Base-by-base conservation (phyloP, 2,113 vertebrate species). In the Pan paniscus region DNA sequence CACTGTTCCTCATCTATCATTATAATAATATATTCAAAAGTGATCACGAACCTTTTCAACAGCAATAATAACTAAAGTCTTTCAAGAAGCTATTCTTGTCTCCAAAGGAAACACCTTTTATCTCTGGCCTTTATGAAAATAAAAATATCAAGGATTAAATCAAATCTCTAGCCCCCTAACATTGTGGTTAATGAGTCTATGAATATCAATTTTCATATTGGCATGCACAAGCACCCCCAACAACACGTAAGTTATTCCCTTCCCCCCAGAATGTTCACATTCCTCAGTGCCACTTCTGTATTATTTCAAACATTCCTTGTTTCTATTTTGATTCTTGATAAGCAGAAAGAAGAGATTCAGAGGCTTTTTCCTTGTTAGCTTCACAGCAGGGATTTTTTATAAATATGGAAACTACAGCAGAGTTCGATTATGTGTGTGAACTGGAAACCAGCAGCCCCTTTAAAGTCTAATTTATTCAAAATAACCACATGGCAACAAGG, bases 391-490 rank as follows among this genome's bases (percentile, higher is more conserved):
- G n/a, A 6, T 97, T 98, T 97, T 86, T 67, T 67, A 96, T 93
- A 78, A 90, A 89, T 85, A 67, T 76, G 92, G 75, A 92, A 90
- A 95, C 96, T 96, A 90, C 0, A 48, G 96, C 8, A 57, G 96
- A 98, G 92, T 97, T 98, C 93, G 97, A 97, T 79, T 0, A 6
- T 94, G 68, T 97, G 95, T 96, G 95, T 98, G 90, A 93, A 96
- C 52, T 98, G 95, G 97, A 40, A 91, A 90, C 5, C 46, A 93
- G 84, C 93, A 93, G 96, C 73, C 35, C 94, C 92, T 96, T 93
- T 96, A 97, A 98, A 22, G 55, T 84, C 85, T 97, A 91, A 98
- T 98, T 98, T 98, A 96, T 98, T 96, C 10, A 76, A 93, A 90
- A 78, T 79, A 52, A 73, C 27, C 55, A 67, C 93, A n/a, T 8